Percentiles rank a stretch among this genome's conserved stretches.
phyloP scores from a whole-genome alignment of 2,888 invertebrate genomes.

The Colostygia pectinataria region DNA sequence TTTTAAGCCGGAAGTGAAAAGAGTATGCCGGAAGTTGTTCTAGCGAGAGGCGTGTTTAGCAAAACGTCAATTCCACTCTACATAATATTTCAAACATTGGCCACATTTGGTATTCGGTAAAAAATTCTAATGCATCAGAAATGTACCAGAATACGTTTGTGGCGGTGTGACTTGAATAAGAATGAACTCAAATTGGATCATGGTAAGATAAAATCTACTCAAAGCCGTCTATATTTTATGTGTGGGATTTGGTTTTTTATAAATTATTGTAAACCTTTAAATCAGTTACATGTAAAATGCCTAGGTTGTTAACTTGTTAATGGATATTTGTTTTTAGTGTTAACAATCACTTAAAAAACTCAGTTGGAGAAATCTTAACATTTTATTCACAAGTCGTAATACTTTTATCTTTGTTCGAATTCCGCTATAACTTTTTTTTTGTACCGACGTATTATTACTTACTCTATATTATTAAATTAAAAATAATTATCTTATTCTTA shows the following conservation, averaged over 20 bases:
- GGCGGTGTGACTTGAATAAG: conserved; percentile 71
- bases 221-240: conserved; percentile 39
- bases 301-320: too few species aligned
- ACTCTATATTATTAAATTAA: too few species aligned
- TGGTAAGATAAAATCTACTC: conserved; percentile 61
- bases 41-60: conserved; percentile 21
- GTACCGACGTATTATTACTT: too few species aligned
- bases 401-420: too few species aligned
- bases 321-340: too few species aligned
- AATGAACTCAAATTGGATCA: conserved; percentile 77
- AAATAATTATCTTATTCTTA: too few species aligned
- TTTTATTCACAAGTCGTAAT: too few species aligned
- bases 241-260: conserved; percentile 29
- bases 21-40: conserved; percentile 1
- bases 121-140: conserved; percentile 72
- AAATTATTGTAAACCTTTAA: background rate
- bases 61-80: conserved; percentile 36
- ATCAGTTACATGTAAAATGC: too few species aligned
- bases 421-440: too few species aligned
- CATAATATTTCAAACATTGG: conserved; percentile 39
- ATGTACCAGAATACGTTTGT: conserved; percentile 68
- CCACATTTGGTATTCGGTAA: conserved; percentile 41
- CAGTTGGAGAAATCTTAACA: too few species aligned
- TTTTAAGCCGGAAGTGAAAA: too few species aligned
- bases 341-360: too few species aligned